Conservation (phyloP, 2,888 invertebrate species). For the Disparrhopalites patrizii region DNA sequence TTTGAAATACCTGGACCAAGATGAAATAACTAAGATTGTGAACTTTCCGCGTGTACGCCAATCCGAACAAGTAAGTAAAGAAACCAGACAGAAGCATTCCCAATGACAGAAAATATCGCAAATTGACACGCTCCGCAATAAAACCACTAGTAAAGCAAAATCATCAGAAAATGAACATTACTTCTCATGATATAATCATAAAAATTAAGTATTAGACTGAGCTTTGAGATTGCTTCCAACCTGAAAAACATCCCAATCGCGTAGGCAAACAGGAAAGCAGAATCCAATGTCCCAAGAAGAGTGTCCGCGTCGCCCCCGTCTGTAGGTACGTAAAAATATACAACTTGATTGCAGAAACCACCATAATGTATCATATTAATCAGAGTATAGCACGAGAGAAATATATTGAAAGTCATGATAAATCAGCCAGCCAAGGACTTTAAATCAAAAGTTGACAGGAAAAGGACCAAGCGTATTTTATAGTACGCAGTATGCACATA, state of each 20-base stretch:
- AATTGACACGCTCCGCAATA: conserved; percentile 84
- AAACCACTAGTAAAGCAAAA: conserved; percentile 63
- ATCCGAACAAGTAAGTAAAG: conserved; percentile 82
- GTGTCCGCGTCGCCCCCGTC: conserved; percentile 68
- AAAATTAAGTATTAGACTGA: no score
- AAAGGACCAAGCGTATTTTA: background rate
- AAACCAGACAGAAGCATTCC: conserved; percentile 88
- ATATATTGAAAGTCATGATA: no score
- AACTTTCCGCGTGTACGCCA: conserved; percentile 74
- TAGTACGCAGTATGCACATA: no score
- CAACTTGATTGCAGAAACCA: no score
- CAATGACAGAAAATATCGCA: conserved; percentile 81
- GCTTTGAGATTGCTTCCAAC: conserved; percentile 52
- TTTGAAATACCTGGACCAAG: conserved; percentile 67
- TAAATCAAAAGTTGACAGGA: no score
- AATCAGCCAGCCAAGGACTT: no score
- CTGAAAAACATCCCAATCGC: conserved; percentile 86
- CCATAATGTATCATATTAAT: no score
- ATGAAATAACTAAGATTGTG: conserved; percentile 80
- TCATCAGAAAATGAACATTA: background rate
- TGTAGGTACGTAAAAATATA: conserved; percentile 52
- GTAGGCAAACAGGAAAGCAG: conserved; percentile 86
- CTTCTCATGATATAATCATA: background rate
- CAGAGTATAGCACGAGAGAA: no score
- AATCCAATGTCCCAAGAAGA: conserved; percentile 80